Evolutionary conservation across 2,797 vertebrate species (phyloP).

Genomic region (Sebastes itinus): DNA sequence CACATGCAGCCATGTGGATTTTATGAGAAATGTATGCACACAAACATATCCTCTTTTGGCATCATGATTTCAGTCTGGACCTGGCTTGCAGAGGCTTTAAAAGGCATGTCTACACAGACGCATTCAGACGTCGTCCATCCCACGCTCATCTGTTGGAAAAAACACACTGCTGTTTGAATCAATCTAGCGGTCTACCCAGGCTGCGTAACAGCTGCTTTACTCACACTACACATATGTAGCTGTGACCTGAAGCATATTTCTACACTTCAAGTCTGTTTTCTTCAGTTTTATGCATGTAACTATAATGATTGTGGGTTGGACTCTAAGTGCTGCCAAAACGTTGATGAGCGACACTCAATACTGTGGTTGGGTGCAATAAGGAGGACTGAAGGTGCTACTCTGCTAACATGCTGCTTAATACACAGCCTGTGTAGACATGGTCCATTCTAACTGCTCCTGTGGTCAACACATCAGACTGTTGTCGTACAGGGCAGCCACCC

Average conservation of each 20-base stretch:
- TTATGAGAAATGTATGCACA: background rate
- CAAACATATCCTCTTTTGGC: background rate
- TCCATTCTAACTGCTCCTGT: background rate
- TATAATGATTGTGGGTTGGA: background rate
- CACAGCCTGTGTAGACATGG: background rate
- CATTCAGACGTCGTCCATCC: background rate
- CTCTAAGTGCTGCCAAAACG: background rate
- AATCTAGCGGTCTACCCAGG: background rate
- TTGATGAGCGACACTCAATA: background rate
- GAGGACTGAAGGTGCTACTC: background rate
- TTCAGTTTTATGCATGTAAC: background rate
- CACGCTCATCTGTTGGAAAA: background rate
- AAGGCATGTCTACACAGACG: background rate
- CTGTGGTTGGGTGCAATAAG: background rate
- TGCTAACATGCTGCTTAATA: background rate
- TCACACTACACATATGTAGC: background rate
- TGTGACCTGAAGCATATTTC: background rate
- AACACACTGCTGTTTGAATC: background rate
- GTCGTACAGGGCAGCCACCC: background rate
- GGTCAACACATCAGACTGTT: background rate
- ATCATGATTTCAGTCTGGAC: background rate
- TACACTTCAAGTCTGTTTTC: background rate
- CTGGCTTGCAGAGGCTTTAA: background rate
- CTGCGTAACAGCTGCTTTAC: background rate
- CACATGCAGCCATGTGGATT: background rate